Evolutionary conservation across 2,888 invertebrate species (phyloP).

Genomic region (Patella caerulea): DNA sequence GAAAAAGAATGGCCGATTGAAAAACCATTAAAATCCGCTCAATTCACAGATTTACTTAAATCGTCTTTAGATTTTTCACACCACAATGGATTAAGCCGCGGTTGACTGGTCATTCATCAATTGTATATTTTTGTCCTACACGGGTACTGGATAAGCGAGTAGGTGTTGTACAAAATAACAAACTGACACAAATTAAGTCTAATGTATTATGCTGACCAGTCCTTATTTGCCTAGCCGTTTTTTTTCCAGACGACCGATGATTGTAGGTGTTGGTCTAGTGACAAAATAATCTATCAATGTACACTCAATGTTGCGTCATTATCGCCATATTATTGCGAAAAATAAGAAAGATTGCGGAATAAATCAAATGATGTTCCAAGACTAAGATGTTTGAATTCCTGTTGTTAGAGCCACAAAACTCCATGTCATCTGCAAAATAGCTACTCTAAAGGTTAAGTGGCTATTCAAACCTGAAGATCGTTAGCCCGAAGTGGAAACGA

Average conservation of each 20-base stretch:
- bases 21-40: conserved; percentile 13
- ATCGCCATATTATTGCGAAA: not conserved
- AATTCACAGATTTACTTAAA: conserved; percentile 5
- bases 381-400: too few relatives aligned
- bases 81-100: not conserved
- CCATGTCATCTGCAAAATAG: too few relatives aligned
- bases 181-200: not conserved
- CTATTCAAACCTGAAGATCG: too few relatives aligned
- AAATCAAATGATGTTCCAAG: too few relatives aligned
- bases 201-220: too few relatives aligned
- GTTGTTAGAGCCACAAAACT: too few relatives aligned
- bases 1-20: conserved; percentile 9
- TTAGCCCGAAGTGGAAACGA: too few relatives aligned
- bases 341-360: too few relatives aligned
- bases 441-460: too few relatives aligned
- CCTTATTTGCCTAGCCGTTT: not conserved
- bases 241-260: not conserved
- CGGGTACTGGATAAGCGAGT: not conserved
- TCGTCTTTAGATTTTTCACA: conserved; percentile 7
- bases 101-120: conserved; percentile 4
- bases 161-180: not conserved
- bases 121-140: not conserved
- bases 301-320: conserved; percentile 3
- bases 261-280: not conserved
- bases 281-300: not conserved